Base-by-base conservation (phyloP, 1,140 invertebrate genomes). In the Zelostemma sp. region DNA sequence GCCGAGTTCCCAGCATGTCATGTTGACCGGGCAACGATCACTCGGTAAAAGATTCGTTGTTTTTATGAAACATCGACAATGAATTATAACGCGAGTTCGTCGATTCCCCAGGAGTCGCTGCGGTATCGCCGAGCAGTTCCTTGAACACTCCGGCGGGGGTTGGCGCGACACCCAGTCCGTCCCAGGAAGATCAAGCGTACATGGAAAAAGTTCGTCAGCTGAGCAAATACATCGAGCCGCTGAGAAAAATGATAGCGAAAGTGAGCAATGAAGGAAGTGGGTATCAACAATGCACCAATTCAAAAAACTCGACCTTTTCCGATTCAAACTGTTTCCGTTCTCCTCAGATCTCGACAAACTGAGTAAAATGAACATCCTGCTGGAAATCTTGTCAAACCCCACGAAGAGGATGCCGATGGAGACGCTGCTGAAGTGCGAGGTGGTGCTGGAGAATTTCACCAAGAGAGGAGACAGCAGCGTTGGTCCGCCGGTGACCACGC, bases 161-260 rank as follows among this genome's bases (percentile, higher is more conserved):
- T 1, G 86, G 86, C 16, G 89, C 90, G 0, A 90, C 88, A 1
- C 90, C 91, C 11, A 92, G 91, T 83, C 92, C 91, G 0, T 87
- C 91, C 43, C 82, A 89, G 80, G 95, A 97, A 73, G 95, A 97
- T 73, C 93, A 94, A 47, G 91, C 92, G 0, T 98, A 97, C 76
- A 84, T 94, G 54, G 96, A 97, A 71, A 98, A 97, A 85, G 91
- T 97, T 35, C 89, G 94, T 21, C 94, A 97, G 76, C 86, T 98
- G 1, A 94, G 92, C 72, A 97, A 96, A 81, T 98, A 96, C 77
- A 95, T 97, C 71, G 96, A 97, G 64, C 95, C 96, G 0, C 83
- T 98, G 1, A 88, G 93, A 43, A 89, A 92, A 70, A 95, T 97
- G 91, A 70, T 68, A 9, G 89, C 91, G 35, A 89, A 91, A 78